Evolutionary conservation across 2,888 invertebrate species (phyloP), one percentile per base, ranked within the genome.

Genomic region (Lymantria dispar): DNA sequence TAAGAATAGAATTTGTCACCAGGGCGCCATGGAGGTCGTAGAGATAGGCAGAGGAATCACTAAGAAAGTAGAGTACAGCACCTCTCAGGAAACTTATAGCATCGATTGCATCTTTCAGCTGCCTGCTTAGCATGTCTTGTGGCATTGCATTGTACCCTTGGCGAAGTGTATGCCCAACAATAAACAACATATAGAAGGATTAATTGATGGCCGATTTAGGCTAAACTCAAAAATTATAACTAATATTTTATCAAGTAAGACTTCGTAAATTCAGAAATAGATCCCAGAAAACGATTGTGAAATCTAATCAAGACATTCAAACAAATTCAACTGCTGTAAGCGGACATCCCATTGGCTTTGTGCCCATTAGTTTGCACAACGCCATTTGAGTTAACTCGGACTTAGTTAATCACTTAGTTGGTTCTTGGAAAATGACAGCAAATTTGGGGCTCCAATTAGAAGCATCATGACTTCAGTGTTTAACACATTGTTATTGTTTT

Each of bases 311-410:
- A 58, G 64, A 55, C 59, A 60, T 60, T 65, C 56, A 64, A 65
- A 55, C 60, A 54, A 53, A 59, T 53, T 66, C 57, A 65, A 68
- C 60, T 68, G 56, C 64, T 72, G 66, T 64, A 72, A 62, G 59
- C 58, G 40, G 39, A 36, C 49, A 63, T 62, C 57, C 58, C 56
- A 49, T 68, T 78, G 78, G 78, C 74, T 61, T 38, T 31, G 40
- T 68, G 78, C 78, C 78, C 71, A 70, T 62, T 65, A 57, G 72
- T 74, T 57, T 60, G 53, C 55, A 57, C 52, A 57, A 58, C 54
- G 60, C 54, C 50, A 33, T 33, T 33, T 10, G 33, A 33, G 33
- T 33, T 33, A 33, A 33, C 33, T 33, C 33, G 10, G 33, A 33
- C 33, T 8, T 33, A 33, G n/a, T 1, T 33, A 33, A 33, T 33